Evolutionary conservation across 2,888 invertebrate species (phyloP).

Genomic region (Unio pictorum): DNA sequence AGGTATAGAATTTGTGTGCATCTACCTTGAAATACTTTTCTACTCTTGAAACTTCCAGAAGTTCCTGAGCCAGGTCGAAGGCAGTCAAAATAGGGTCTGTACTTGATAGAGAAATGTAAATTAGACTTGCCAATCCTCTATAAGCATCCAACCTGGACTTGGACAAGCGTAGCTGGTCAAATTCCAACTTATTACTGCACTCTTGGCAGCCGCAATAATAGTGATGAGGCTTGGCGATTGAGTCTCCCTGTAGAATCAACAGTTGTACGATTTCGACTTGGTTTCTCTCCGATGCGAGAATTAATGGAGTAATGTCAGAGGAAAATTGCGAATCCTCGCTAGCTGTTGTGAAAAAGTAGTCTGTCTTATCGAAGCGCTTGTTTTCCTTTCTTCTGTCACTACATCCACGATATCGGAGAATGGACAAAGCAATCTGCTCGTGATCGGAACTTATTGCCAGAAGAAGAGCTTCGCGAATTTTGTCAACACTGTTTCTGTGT

Average conservation of each 20-base stretch:
- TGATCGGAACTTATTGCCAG: slow-evolving; percentile 65
- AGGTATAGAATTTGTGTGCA: too few relatives aligned
- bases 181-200: slow-evolving; percentile 58
- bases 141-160: slow-evolving; percentile 64
- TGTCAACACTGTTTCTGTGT: slow-evolving; percentile 55
- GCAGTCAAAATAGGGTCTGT: slow-evolving; percentile 66
- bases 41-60: slow-evolving; percentile 55
- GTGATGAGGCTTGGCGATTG: slow-evolving; percentile 67
- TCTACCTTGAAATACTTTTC: slow-evolving; percentile 66
- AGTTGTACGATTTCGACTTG: slow-evolving; percentile 63
- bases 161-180: slow-evolving; percentile 62
- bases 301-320: slow-evolving; percentile 64
- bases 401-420: slow-evolving; percentile 65
- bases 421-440: slow-evolving; percentile 66
- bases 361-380: slow-evolving; percentile 55
- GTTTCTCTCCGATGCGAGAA: slow-evolving; percentile 61
- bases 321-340: slow-evolving; percentile 63
- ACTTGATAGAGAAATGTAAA: slow-evolving; percentile 64
- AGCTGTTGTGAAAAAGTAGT: slow-evolving; percentile 56
- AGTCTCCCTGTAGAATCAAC: slow-evolving; percentile 61
- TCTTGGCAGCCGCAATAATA: slow-evolving; percentile 65
- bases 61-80: slow-evolving; percentile 60
- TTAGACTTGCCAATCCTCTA: slow-evolving; percentile 61
- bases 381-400: slow-evolving; percentile 55
- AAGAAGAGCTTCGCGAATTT: slow-evolving; percentile 63